phyloP scores from a whole-genome alignment of 92 coral and sea anemone genomes.

The Phymanthus crucifer region DNA sequence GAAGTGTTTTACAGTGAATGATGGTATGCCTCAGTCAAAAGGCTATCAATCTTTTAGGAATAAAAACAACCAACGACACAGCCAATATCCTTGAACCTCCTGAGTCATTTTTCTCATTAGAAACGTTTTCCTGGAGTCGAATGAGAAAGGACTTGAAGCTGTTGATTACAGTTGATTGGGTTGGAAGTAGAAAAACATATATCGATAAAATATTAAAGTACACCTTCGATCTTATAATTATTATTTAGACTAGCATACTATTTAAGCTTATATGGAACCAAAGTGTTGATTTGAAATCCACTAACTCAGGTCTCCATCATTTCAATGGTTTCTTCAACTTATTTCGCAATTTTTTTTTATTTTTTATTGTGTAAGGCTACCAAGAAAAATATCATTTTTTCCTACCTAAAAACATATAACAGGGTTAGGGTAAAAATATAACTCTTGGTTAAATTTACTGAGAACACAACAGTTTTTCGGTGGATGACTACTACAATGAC shows the following conservation, averaged over 20 bases:
- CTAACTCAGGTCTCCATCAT: neutral
- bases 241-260: neutral
- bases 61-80: neutral
- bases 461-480: neutral
- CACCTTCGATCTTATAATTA: neutral
- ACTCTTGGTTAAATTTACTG: too few species aligned
- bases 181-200: neutral
- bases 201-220: neutral
- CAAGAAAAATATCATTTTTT: too few species aligned
- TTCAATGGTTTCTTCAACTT: too few species aligned
- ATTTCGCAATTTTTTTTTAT: too few species aligned
- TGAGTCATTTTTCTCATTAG: conserved; percentile 2
- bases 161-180: neutral
- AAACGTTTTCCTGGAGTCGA: neutral
- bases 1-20: neutral
- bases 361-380: too few species aligned
- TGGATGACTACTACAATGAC: neutral
- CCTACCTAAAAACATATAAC: too few species aligned
- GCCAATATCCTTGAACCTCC: neutral
- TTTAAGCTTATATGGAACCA: too few species aligned
- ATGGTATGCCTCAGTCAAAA: neutral
- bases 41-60: conserved; percentile 3
- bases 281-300: too few species aligned
- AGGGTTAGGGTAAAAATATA: too few species aligned
- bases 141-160: neutral